These are phyloP conservation scores for Drosophila tani DNA, from an alignment of 1,140 invertebrate genomes.

Conservation along the genomic window DNA sequence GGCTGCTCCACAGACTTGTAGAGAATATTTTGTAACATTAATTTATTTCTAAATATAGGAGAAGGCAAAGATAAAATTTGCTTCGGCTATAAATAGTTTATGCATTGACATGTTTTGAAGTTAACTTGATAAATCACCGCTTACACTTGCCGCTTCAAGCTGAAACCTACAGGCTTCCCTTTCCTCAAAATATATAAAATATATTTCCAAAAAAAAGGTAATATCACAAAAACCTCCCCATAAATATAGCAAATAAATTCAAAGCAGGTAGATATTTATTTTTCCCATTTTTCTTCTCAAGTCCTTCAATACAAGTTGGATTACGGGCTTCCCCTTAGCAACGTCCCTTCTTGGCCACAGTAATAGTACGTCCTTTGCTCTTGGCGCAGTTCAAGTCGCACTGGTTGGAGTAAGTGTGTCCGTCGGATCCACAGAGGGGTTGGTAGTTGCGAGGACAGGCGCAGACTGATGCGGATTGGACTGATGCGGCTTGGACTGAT, in stretches of 20 bases:
- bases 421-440: slow-evolving; percentile 67
- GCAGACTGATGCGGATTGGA: slow-evolving; percentile 18
- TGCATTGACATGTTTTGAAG: neutral
- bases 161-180: neutral
- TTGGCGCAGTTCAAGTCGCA: slow-evolving; percentile 62
- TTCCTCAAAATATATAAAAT: no score
- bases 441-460: slow-evolving; percentile 56
- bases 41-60: no score
- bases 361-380: slow-evolving; percentile 41
- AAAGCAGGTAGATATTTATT: neutral
- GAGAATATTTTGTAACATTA: neutral
- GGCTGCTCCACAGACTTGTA: neutral
- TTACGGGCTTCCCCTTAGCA: slow-evolving; percentile 30
- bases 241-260: neutral
- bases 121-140: neutral
- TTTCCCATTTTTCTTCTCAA: neutral
- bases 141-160: neutral
- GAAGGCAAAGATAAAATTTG: no score
- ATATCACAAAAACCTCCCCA: neutral
- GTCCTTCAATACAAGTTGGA: neutral
- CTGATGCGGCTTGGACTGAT: no score
- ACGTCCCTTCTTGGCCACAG: slow-evolving; percentile 25
- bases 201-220: no score
- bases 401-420: slow-evolving; percentile 58
- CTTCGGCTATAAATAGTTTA: no score